Evolutionary conservation across 2,113 vertebrate species (phyloP), one percentile per base, ranked within the genome.

Genomic region (Pseudorectes ferrugineus): DNA sequence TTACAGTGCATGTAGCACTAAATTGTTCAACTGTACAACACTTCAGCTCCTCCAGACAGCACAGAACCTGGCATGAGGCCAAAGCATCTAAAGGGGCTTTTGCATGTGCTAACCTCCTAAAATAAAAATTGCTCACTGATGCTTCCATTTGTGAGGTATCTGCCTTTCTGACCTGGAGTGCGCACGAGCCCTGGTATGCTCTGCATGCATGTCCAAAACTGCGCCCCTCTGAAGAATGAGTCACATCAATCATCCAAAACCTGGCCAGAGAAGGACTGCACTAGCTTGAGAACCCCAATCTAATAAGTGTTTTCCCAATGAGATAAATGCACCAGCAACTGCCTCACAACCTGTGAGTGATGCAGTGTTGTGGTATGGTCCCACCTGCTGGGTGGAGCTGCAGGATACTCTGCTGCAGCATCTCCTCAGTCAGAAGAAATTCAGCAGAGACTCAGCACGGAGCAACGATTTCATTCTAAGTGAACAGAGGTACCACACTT

Each of bases 121-220:
- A 81, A 76, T 24, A 43, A 71, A 82, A 28, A 65, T 38, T 87
- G 10, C 15, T 89, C 22, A 38, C 33, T 71, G 33, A 16, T 78
- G 16, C 14, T 36, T 83, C 14, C 8, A 9, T 61, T 81, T 62
- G 28, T 51, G 55, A 70, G 25, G 35, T 36, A 23, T 26, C 25
- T 68, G 33, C 10, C 16, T 46, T 92, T 86, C 76, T 70, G 20
- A 58, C 7, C 8, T 36, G 26, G 26, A 71, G 36, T 38, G 11
- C 24, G 2, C 35, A 51, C 0, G 1, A 81, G 4, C 4, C 6
- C 4, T 21, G 2, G 0, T 40, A 5, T 43, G 12, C 18, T 65
- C n/a, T 51, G 5, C 2, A 1, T 46, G 13, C 36, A 10, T 13
- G 24, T 20, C 26, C 29, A 62, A 29, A 90, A 40, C 33, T 31